Evolutionary conservation across 1,140 invertebrate genomes (phyloP).

Genomic region (Zelostemma sp.): DNA sequence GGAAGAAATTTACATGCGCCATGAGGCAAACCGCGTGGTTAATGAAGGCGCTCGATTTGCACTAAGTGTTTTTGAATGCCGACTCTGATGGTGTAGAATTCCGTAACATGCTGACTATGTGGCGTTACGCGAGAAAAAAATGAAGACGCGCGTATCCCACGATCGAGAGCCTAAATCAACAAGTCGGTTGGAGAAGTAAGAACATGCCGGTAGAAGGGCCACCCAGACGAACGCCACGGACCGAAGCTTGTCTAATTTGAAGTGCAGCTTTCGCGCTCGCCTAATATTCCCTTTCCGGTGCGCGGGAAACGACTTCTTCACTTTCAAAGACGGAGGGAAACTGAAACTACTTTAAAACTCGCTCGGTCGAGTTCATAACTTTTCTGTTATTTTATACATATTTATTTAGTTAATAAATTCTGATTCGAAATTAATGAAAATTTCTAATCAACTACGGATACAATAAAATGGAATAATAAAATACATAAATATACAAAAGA

Average conservation of each 20-base stretch:
- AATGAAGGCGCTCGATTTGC: constrained; percentile 34
- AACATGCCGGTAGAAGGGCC: constrained; percentile 37
- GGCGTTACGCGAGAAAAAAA: constrained; percentile 45
- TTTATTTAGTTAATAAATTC: too few species aligned
- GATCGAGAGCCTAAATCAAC: constrained; percentile 55
- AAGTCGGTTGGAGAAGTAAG: constrained; percentile 44
- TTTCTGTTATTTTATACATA: too few species aligned
- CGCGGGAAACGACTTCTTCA: background rate
- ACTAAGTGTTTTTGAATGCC: constrained; percentile 31
- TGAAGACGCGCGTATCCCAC: constrained; percentile 47
- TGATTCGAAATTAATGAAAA: too few species aligned
- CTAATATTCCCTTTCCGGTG: background rate
- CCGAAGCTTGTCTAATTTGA: constrained; percentile 38
- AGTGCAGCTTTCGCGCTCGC: constrained; percentile 9
- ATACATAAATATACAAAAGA: too few species aligned
- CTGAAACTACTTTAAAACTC: too few species aligned
- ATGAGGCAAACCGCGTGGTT: constrained; percentile 35
- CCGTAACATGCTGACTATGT: constrained; percentile 34
- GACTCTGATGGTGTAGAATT: constrained; percentile 42
- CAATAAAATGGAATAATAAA: too few species aligned
- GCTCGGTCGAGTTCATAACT: too few species aligned
- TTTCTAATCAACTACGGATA: too few species aligned
- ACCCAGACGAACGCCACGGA: constrained; percentile 25
- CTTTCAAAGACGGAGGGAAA: too few species aligned
- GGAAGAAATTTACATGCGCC: constrained; percentile 1